These are phyloP conservation scores for Drosophila trapezifrons DNA, from an alignment of 1,140 invertebrate genomes.

Conservation along the genomic window DNA sequence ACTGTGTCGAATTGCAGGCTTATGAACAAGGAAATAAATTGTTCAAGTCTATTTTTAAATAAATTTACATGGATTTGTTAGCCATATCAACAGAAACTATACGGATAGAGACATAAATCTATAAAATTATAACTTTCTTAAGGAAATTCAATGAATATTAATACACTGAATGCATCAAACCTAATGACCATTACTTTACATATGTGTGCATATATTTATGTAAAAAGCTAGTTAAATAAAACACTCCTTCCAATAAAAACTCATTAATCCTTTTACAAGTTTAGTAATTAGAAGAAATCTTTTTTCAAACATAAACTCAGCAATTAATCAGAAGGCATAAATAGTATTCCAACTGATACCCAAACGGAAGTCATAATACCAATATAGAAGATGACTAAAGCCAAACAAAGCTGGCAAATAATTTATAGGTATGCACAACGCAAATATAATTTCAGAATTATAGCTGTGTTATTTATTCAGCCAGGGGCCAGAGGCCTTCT, in stretches of 20 bases:
- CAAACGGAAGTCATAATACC: slow-evolving; percentile 18
- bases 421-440: slow-evolving; percentile 29
- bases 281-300: neutral
- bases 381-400: slow-evolving; percentile 22
- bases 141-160: too few species aligned
- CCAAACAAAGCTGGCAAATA: slow-evolving; percentile 30
- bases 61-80: neutral
- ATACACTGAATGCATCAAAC: too few species aligned
- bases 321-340: neutral
- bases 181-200: too few species aligned
- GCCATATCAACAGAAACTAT: too few species aligned
- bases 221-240: neutral
- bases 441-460: slow-evolving; percentile 33
- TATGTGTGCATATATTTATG: too few species aligned
- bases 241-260: too few species aligned
- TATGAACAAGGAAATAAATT: neutral
- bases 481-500: slow-evolving; percentile 7
- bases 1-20: slow-evolving; percentile 14
- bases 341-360: neutral
- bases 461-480: slow-evolving; percentile 9
- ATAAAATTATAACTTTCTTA: too few species aligned
- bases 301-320: neutral
- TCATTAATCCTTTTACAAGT: too few species aligned
- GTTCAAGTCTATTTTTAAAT: slow-evolving; percentile 1
- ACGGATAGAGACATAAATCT: too few species aligned